A percentile compares a stretch with the other conserved stretches of the same genome.
These are phyloP conservation scores for Lineus longissimus DNA, from an alignment of 1,140 invertebrate genomes.

Conservation along the genomic window DNA sequence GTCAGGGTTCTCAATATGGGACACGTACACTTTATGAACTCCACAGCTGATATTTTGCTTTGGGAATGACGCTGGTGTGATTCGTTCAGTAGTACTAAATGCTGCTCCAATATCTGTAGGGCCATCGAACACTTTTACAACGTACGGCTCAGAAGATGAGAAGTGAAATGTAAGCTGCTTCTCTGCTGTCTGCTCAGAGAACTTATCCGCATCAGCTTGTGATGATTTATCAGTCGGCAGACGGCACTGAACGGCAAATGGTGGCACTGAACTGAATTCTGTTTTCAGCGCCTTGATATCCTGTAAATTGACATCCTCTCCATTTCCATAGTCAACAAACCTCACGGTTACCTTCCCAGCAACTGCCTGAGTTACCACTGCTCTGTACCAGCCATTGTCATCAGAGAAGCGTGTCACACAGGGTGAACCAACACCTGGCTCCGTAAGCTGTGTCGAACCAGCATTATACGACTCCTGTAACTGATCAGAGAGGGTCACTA, in stretches of 20 bases:
- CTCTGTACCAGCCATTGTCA: constrained; percentile 76
- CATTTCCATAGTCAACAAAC: constrained; percentile 60
- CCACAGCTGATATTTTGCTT: not conserved
- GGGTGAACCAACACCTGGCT: not conserved
- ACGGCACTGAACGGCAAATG: constrained; percentile 34
- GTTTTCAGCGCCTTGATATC: constrained; percentile 22
- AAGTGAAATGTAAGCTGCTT: not conserved
- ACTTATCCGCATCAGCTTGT: not conserved
- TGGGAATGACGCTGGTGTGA: not conserved
- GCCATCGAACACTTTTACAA: not conserved
- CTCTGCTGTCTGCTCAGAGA: not conserved
- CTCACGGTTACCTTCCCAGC: constrained; percentile 61
- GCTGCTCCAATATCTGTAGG: not conserved
- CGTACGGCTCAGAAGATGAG: not conserved
- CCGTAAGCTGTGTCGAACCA: not conserved
- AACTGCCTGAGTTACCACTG: constrained; percentile 66
- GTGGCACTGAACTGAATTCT: constrained; percentile 22
- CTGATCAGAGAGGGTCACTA: constrained; percentile 51
- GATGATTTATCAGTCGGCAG: constrained; percentile 6
- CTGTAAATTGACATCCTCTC: constrained; percentile 21
- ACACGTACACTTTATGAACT: not conserved
- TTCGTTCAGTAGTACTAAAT: not conserved
- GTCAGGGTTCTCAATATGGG: not conserved
- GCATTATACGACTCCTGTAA: constrained; percentile 42
- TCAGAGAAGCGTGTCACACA: constrained; percentile 65